Conservation (phyloP, 2,113 vertebrate species). For the Neotoma lepida region DNA sequence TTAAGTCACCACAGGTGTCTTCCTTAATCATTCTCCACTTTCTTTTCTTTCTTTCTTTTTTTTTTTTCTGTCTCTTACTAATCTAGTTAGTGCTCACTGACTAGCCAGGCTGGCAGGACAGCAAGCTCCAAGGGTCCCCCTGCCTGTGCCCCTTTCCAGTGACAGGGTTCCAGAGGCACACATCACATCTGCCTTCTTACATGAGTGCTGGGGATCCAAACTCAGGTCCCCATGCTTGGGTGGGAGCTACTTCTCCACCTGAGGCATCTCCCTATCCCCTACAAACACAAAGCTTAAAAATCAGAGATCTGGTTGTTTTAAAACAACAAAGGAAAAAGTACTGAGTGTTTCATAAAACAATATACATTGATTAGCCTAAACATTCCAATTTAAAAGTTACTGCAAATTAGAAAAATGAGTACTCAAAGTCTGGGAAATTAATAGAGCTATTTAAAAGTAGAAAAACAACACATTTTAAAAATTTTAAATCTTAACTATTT, state of each 20-base stretch:
- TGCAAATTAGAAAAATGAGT: background rate
- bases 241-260: too few species aligned
- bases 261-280: background rate
- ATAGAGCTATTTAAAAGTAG: constrained; percentile 34
- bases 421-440: background rate
- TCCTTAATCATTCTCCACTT: background rate
- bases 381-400: constrained; percentile 21
- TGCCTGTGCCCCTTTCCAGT: background rate
- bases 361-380: background rate
- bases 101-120: background rate
- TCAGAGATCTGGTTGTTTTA: constrained; percentile 1
- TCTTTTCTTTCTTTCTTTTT: too few species aligned
- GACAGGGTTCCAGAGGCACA: background rate
- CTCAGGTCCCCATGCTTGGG: background rate
- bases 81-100: background rate
- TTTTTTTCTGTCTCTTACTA: too few species aligned
- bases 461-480: constrained; percentile 29
- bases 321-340: constrained; percentile 45
- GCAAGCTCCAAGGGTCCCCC: background rate
- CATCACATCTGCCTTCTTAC: too few species aligned
- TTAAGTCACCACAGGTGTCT: background rate
- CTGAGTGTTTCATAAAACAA: background rate
- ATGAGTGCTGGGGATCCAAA: background rate
- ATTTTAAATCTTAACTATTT: constrained; percentile 17
- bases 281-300: background rate